Base-by-base conservation (phyloP, 2,888 invertebrate genomes). In the Scaptomyza parva region DNA sequence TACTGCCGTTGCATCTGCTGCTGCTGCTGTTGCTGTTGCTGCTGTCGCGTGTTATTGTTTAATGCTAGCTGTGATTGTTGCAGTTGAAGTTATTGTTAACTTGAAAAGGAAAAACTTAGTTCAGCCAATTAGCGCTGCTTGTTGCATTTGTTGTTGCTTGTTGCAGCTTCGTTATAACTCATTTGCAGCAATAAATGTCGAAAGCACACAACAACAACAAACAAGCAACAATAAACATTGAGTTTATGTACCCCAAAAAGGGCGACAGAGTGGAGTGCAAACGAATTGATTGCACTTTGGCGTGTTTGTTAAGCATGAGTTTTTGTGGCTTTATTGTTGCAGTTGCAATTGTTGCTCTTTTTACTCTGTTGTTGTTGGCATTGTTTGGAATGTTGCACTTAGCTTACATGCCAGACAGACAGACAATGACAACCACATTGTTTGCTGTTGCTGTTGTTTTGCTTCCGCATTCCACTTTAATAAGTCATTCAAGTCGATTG, bases 271-370 rank as follows among this genome's bases (percentile, higher is more conserved):
- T 44, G 51, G 33, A 57, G 59, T 26, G 22, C 22, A 22, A 55
- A 57, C 54, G 65, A 69, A 62, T 70, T 84, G 68, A 76, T 74
- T 78, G 78, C 78, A 55, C 60, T 75, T 75, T 77, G 77, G 76
- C 76, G 78, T 78, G 75, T 69, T 72, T 68, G 44, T 58, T 63
- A 52, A 66, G 60, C 37, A 6, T 17, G 17, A 37, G 37, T 35
- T 63, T 65, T 22, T 54, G 54, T 54, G 33, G 28, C 54, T 37
- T 51, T 63, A 48, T 18, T 45, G 51, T 17, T 40, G 30, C 30
- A 44, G 20, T 24, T 41, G 18, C 24, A 26, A 6, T 6, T 2
- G 24, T 22, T 22, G 22, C 5, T 22, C 2, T 22, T 51, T 30
- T 51, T 62, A 43, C n/a, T 45, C 11, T 40, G 75, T n/a, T 41